phyloP scores from a whole-genome alignment of 2,113 vertebrate genomes.

The Phoenicopterus ruber region DNA sequence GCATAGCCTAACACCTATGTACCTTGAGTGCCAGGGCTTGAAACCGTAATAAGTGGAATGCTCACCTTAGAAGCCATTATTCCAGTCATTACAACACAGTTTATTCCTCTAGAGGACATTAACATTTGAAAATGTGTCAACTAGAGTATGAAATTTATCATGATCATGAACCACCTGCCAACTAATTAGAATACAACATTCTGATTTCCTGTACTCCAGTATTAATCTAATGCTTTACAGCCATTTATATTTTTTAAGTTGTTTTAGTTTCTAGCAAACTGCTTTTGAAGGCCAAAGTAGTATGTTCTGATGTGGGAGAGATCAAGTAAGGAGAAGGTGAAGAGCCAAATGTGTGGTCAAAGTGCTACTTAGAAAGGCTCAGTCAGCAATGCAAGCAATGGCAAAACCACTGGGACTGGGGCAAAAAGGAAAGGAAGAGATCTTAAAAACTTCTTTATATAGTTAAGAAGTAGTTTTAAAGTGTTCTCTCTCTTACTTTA shows the following conservation, averaged over 20 bases:
- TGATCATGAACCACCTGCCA: constrained; percentile 66
- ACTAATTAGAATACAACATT: constrained; percentile 67
- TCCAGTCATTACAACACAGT: constrained; percentile 74
- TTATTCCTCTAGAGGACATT: constrained; percentile 74
- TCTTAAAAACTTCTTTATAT: background rate
- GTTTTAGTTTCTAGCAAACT: constrained; percentile 23
- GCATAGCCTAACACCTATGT: constrained; percentile 67
- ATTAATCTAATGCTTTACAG: constrained; percentile 52
- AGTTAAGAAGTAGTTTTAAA: background rate
- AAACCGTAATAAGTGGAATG: constrained; percentile 68
- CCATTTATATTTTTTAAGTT: constrained; percentile 42
- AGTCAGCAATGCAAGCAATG: background rate
- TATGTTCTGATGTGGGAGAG: constrained; percentile 23
- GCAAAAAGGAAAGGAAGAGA: background rate
- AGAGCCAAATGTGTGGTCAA: background rate
- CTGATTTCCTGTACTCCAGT: constrained; percentile 46
- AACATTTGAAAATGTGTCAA: constrained; percentile 78
- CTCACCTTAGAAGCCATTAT: constrained; percentile 74
- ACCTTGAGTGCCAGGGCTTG: constrained; percentile 58
- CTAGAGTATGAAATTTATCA: constrained; percentile 70
- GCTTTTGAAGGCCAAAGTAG: constrained; percentile 28
- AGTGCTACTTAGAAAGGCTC: background rate
- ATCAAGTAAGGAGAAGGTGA: background rate
- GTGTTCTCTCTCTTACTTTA: background rate
- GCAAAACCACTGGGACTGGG: background rate